These are phyloP conservation scores for Pagetopsis macropterus DNA, from an alignment of 2,797 vertebrate genomes.

Conservation along the genomic window DNA sequence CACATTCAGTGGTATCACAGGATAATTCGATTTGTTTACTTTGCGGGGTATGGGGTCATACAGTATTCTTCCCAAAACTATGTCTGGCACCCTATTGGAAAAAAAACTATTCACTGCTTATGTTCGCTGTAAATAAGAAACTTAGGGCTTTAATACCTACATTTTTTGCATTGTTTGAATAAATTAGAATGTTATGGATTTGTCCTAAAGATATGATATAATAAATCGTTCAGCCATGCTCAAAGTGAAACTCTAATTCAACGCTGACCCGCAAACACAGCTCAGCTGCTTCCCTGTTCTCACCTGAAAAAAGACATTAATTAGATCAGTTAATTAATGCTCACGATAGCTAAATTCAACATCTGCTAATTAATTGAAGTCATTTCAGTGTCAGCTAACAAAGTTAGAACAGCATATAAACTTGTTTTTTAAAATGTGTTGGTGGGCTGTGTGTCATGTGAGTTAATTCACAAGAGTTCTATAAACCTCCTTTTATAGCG, in stretches of 20 bases:
- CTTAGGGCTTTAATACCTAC: background rate
- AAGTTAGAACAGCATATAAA: background rate
- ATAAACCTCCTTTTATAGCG: no score
- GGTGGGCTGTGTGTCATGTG: background rate
- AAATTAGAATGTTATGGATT: background rate
- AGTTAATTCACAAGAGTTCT: slow-evolving; percentile 10
- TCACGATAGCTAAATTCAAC: background rate
- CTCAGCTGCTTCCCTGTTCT: background rate
- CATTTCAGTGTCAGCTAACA: background rate
- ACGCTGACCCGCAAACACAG: background rate
- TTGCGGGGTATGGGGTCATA: no score
- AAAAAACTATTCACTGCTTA: background rate
- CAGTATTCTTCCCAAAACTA: no score
- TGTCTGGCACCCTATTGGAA: background rate
- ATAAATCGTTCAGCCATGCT: background rate
- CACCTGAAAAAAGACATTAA: background rate
- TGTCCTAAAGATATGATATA: background rate
- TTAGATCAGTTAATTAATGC: slow-evolving; percentile 9
- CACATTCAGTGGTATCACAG: no score
- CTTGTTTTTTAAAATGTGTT: background rate
- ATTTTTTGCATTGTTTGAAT: background rate
- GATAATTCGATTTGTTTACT: no score
- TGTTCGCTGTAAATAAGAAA: background rate
- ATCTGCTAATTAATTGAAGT: slow-evolving; percentile 12
- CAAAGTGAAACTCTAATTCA: background rate